A percentile compares a stretch with the other conserved stretches of the same genome.
These are phyloP conservation scores for Leptopilina syphax DNA, from an alignment of 2,888 invertebrate species.

Conservation along the genomic window DNA sequence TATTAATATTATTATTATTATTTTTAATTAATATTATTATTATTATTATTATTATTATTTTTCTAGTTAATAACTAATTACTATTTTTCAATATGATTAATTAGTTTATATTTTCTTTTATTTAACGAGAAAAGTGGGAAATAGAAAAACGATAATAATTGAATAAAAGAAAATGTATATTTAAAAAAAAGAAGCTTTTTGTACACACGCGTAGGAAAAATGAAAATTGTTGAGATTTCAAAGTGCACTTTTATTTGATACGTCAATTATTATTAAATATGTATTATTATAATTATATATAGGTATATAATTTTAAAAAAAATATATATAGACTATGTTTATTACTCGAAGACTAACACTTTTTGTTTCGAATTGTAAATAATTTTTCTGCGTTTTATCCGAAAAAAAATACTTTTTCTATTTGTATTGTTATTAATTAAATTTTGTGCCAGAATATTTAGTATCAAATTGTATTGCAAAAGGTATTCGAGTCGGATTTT, in stretches of 20 bases:
- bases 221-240: constrained; percentile 20
- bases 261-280: not conserved
- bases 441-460: constrained; percentile 28
- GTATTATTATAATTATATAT: no score
- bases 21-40: no score
- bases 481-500: not conserved
- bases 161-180: constrained; percentile 19
- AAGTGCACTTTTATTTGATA: constrained; percentile 34
- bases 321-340: no score
- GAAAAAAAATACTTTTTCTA: not conserved
- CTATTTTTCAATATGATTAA: no score
- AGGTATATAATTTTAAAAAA: no score
- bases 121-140: no score
- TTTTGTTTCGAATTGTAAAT: constrained; percentile 12
- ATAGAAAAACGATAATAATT: not conserved
- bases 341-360: not conserved
- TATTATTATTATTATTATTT: no score
- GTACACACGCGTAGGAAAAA: constrained; percentile 4
- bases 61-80: no score
- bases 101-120: no score
- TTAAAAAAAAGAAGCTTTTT: constrained; percentile 14
- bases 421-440: constrained; percentile 13
- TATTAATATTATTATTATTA: no score
- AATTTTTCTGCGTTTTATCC: not conserved
- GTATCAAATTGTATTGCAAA: not conserved